These are phyloP conservation scores for Tetranychus truncatus DNA, from an alignment of 2,888 invertebrate species.

Conservation along the genomic window DNA sequence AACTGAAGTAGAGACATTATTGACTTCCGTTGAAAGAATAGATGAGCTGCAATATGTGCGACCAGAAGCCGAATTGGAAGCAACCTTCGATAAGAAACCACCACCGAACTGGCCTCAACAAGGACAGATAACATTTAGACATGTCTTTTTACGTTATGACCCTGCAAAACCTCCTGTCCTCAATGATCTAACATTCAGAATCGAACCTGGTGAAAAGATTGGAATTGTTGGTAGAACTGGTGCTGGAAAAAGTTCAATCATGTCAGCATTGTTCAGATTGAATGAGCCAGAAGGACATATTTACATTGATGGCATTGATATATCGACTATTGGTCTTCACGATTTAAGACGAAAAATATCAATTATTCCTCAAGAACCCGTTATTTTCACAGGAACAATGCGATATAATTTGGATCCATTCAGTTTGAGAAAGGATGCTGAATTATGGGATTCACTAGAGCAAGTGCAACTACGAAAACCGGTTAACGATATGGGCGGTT, in stretches of 20 bases:
- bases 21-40: constrained; percentile 53
- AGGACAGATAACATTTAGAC: constrained; percentile 30
- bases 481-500: constrained; percentile 43
- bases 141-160: constrained; percentile 47
- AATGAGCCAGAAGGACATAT: constrained; percentile 34
- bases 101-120: constrained; percentile 34
- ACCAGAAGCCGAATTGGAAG: constrained; percentile 47
- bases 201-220: constrained; percentile 38
- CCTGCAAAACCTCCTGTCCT: constrained; percentile 51
- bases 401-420: constrained; percentile 78
- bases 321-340: constrained; percentile 37
- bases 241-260: constrained; percentile 42
- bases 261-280: constrained; percentile 37
- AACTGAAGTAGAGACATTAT: constrained; percentile 38
- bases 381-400: constrained; percentile 68
- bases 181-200: constrained; percentile 36
- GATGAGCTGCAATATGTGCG: constrained; percentile 55
- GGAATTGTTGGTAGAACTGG: constrained; percentile 68
- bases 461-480: constrained; percentile 59
- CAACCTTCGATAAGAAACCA: constrained; percentile 32
- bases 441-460: constrained; percentile 64
- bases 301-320: constrained; percentile 35
- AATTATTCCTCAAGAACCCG: constrained; percentile 80
- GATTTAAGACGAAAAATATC: constrained; percentile 62
- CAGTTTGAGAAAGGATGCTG: constrained; percentile 52